These are phyloP conservation scores for Hylaeus volcanicus DNA, from an alignment of 1,140 invertebrate species.

Conservation along the genomic window DNA sequence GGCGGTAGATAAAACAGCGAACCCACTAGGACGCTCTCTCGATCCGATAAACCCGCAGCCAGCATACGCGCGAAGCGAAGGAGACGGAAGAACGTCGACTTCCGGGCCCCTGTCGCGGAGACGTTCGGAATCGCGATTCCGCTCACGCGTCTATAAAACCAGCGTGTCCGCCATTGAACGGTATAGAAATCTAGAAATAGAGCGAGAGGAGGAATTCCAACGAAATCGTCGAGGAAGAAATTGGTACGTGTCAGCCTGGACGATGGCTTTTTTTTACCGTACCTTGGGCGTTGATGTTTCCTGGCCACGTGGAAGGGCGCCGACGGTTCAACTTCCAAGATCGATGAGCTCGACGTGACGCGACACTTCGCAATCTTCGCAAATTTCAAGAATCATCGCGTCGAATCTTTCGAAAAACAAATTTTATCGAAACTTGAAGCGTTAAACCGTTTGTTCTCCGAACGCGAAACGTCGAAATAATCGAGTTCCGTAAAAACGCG, in stretches of 20 bases:
- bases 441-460: no score
- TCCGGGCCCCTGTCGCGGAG: not conserved
- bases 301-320: not conserved
- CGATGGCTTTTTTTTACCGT: no score
- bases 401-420: no score
- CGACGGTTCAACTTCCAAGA: not conserved
- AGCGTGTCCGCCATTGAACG: not conserved
- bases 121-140: conserved; percentile 28
- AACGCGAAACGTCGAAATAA: not conserved
- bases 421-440: no score
- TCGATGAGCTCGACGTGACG: no score
- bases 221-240: not conserved
- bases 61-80: no score
- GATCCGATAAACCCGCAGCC: conserved; percentile 11
- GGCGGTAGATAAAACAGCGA: conserved; percentile 9
- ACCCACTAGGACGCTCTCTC: not conserved
- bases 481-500: not conserved
- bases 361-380: no score
- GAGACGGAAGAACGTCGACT: not conserved
- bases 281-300: no score
- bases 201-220: no score
- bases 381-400: no score
- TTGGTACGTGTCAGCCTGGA: not conserved
- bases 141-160: conserved; percentile 54
- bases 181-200: no score